Conservation (phyloP, 2,888 invertebrate genomes). For the Caenorhabditis uteleia region DNA sequence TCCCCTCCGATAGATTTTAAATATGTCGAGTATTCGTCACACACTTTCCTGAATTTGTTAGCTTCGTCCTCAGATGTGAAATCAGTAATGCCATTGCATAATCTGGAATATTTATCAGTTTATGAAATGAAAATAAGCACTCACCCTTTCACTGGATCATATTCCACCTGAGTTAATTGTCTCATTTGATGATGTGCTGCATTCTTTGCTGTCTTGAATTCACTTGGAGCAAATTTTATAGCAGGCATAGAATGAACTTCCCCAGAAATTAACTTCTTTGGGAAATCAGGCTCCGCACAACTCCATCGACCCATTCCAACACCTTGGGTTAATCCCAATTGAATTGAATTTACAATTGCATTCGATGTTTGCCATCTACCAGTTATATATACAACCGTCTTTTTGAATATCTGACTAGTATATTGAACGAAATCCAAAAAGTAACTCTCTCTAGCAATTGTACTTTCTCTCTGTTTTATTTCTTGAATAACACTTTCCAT, state of each 20-base stretch:
- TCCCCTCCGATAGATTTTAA: slow-evolving; percentile 5
- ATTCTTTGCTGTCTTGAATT: slow-evolving; percentile 12
- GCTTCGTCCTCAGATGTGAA: slow-evolving; percentile 15
- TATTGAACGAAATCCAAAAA: slow-evolving; percentile 52
- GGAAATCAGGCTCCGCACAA: slow-evolving; percentile 53
- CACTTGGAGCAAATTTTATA: slow-evolving; percentile 23
- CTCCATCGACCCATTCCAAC: slow-evolving; percentile 52
- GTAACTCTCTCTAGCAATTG: slow-evolving; percentile 52
- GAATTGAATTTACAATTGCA: slow-evolving; percentile 49
- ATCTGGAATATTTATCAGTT: neutral
- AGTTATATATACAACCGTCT: slow-evolving; percentile 45
- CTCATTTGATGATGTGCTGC: slow-evolving; percentile 31
- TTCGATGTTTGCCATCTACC: slow-evolving; percentile 56
- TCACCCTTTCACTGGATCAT: slow-evolving; percentile 6
- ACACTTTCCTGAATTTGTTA: slow-evolving; percentile 12
- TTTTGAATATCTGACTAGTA: slow-evolving; percentile 22
- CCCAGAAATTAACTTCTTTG: slow-evolving; percentile 18
- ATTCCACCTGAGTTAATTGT: slow-evolving; percentile 2
- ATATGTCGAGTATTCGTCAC: neutral
- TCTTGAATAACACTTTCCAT: slow-evolving; percentile 45
- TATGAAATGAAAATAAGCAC: neutral
- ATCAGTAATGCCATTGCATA: slow-evolving; percentile 8
- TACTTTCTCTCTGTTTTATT: slow-evolving; percentile 39
- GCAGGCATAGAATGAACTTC: slow-evolving; percentile 8
- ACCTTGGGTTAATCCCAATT: slow-evolving; percentile 45